Percentiles rank a stretch among this genome's conserved stretches.
Evolutionary conservation across 2,888 invertebrate genomes (phyloP).

Genomic region (Coecobrya sp.): DNA sequence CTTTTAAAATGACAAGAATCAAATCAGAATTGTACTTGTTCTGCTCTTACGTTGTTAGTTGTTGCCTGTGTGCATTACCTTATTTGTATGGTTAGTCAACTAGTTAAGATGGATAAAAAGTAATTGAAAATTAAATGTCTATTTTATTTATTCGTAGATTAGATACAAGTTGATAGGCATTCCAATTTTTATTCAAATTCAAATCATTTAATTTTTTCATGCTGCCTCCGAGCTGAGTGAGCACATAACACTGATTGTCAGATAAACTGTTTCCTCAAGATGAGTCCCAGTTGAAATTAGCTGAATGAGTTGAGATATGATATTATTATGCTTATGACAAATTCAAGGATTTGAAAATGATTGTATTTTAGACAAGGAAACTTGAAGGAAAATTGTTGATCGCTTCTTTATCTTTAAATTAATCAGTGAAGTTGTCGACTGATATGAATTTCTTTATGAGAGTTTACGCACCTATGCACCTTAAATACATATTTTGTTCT

Average conservation of each 20-base stretch:
- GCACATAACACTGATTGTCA: background rate
- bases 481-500: too few relatives aligned
- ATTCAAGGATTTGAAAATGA: slow-evolving; percentile 33
- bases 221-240: background rate
- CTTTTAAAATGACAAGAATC: slow-evolving; percentile 26
- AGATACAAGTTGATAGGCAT: background rate
- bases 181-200: background rate
- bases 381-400: background rate
- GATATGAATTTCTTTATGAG: background rate
- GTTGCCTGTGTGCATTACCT: slow-evolving; percentile 12
- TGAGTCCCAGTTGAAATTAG: background rate
- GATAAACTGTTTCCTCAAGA: background rate
- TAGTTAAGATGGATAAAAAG: background rate
- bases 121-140: slow-evolving; percentile 22
- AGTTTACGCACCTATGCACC: background rate
- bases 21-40: background rate
- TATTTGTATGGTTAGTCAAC: background rate
- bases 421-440: background rate
- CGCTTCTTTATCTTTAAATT: slow-evolving; percentile 46
- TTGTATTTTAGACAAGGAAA: background rate
- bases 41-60: background rate
- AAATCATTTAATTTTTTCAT: background rate
- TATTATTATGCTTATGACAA: slow-evolving; percentile 17
- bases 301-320: background rate
- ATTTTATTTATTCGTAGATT: background rate